Evolutionary conservation across 2,113 vertebrate genomes (phyloP).

Genomic region (Odobenus rosmarus): DNA sequence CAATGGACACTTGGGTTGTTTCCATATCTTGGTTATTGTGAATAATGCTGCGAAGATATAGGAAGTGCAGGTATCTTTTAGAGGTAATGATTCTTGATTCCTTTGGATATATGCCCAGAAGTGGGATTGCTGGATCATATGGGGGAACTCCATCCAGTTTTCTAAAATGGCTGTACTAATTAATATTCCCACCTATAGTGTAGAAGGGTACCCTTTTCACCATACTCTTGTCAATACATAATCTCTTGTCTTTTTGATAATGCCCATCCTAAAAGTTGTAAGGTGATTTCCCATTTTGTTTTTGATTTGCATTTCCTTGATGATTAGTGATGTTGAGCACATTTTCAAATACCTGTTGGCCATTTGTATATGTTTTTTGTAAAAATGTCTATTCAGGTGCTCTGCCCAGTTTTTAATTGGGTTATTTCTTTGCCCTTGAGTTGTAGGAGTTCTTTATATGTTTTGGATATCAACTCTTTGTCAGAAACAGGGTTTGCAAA

Average conservation of each 20-base stretch:
- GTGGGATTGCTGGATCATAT: neutral
- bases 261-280: neutral
- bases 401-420: neutral
- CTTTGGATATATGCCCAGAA: neutral
- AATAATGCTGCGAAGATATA: neutral
- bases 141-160: neutral
- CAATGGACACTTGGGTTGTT: neutral
- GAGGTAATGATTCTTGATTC: neutral
- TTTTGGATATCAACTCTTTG: neutral
- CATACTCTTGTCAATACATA: neutral
- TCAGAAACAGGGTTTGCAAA: neutral
- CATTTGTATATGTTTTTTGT: neutral
- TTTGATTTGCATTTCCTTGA: neutral
- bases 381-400: neutral
- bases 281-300: neutral
- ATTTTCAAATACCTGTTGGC: neutral
- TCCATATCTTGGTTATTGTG: neutral
- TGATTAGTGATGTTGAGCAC: neutral
- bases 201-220: neutral
- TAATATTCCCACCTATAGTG: neutral
- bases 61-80: neutral
- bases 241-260: neutral
- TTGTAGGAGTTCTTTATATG: neutral
- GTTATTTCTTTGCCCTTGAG: neutral
- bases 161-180: neutral